Evolutionary conservation across 2,797 vertebrate genomes (phyloP).

Genomic region (Pteropus rufus): DNA sequence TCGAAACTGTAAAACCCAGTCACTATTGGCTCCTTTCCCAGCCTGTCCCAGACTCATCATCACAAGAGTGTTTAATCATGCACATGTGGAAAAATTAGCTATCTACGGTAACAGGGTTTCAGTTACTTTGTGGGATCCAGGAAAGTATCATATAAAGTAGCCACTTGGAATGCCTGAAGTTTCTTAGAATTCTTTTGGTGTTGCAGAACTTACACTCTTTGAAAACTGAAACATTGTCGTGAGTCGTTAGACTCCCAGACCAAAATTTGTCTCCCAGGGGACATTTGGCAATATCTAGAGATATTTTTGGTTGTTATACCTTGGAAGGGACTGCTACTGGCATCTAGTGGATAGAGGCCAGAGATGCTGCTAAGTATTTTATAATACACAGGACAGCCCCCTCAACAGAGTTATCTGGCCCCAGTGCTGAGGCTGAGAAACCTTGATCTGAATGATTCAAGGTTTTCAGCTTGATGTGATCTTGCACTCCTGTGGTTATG

Average conservation of each 20-base stretch:
- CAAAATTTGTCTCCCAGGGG: neutral
- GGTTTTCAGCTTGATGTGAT: neutral
- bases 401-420: neutral
- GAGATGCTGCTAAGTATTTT: neutral
- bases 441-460: neutral
- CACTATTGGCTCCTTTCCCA: conserved; percentile 65
- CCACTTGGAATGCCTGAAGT: neutral
- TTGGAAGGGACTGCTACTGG: neutral
- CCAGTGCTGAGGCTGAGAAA: neutral
- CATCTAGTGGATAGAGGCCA: neutral
- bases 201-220: neutral
- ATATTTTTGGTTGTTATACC: neutral
- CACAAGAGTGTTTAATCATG: conserved; percentile 57
- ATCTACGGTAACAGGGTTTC: neutral
- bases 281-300: neutral
- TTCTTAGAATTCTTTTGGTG: neutral
- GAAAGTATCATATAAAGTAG: neutral
- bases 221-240: neutral
- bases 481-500: neutral
- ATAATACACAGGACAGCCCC: neutral
- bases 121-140: neutral
- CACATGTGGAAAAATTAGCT: conserved; percentile 42
- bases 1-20: conserved; percentile 62
- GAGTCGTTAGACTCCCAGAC: neutral
- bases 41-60: conserved; percentile 66